Conservation (phyloP, 1,140 invertebrate species). For the Zophobas morio region DNA sequence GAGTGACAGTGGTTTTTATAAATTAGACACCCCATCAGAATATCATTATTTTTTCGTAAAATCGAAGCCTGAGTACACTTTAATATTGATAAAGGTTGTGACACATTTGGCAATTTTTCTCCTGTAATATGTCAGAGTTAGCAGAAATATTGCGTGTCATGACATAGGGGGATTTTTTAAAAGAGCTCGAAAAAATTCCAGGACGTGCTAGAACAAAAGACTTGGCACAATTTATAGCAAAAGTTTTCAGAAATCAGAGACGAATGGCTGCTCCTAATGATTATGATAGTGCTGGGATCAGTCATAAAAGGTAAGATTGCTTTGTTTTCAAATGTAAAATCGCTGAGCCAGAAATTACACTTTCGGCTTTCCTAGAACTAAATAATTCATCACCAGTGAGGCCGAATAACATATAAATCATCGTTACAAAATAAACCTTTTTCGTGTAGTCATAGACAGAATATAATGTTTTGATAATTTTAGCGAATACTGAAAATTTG, state of each 20-base stretch:
- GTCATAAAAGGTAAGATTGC: conserved; percentile 6
- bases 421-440: conserved; percentile 6
- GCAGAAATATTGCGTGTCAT: conserved; percentile 25
- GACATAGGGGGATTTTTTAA: conserved; percentile 17
- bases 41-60: conserved; percentile 8
- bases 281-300: conserved; percentile 13
- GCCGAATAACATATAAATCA: conserved; percentile 16
- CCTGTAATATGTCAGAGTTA: conserved; percentile 11
- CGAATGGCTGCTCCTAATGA: conserved; percentile 1
- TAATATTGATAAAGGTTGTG: conserved; percentile 20
- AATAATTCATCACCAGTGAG: conserved; percentile 16
- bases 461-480: conserved; percentile 14
- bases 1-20: not conserved
- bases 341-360: conserved; percentile 18
- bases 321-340: conserved; percentile 24
- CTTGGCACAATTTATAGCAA: conserved; percentile 15
- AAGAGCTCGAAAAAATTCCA: not conserved
- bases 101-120: conserved; percentile 22
- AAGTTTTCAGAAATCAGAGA: not conserved
- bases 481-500: not conserved
- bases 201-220: not conserved
- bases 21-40: not conserved
- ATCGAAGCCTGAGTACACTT: not conserved
- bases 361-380: conserved; percentile 1
- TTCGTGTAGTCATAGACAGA: conserved; percentile 2